phyloP scores from a whole-genome alignment of 2,797 vertebrate species.

The Cyclura pinguis region DNA sequence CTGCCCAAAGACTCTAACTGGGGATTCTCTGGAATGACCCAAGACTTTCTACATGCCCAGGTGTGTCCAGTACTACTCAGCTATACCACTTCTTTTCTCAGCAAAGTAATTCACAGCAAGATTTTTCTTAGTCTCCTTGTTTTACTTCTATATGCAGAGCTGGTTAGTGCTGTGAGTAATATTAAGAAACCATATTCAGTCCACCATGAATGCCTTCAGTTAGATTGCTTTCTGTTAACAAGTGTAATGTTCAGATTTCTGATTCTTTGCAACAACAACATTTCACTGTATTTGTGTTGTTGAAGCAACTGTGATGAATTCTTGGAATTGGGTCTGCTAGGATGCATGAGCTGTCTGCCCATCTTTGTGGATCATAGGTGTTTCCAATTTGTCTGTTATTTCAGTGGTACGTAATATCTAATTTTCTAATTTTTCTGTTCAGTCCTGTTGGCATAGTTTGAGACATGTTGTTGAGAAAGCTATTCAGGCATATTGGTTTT shows the following conservation, averaged over 20 bases:
- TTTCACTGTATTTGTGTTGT: background rate
- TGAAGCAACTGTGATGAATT: background rate
- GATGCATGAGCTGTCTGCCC: too few relatives aligned
- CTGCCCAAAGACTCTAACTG: background rate
- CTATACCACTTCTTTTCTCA: background rate
- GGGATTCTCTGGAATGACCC: background rate
- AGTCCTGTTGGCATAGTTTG: background rate
- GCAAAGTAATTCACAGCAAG: background rate
- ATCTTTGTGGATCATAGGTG: background rate
- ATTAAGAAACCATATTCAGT: background rate
- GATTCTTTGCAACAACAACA: background rate
- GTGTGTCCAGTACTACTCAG: background rate
- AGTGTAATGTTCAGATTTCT: background rate
- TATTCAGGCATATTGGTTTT: background rate
- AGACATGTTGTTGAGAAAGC: background rate
- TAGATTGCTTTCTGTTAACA: background rate
- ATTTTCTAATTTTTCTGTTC: background rate
- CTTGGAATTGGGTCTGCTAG: background rate
- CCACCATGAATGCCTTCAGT: background rate
- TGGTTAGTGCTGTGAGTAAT: background rate
- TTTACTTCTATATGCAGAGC: background rate
- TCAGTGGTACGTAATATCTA: background rate
- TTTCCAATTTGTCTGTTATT: conserved; percentile 7
- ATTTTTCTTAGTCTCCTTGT: background rate
- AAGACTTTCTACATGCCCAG: background rate